These are phyloP conservation scores for Noctua janthe DNA, from an alignment of 2,888 invertebrate genomes.

Conservation along the genomic window DNA sequence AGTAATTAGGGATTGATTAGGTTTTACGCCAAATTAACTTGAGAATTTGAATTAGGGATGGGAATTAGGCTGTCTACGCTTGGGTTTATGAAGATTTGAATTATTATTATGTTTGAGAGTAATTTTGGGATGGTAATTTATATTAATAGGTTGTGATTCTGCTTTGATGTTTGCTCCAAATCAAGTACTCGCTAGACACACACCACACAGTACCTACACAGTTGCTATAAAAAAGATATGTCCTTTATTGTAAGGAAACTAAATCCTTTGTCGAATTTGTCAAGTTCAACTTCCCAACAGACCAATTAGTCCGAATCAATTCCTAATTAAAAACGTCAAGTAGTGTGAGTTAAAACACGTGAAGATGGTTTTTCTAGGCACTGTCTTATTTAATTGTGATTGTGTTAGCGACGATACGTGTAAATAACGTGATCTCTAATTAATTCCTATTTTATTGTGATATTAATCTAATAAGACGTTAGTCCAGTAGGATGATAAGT, in stretches of 20 bases:
- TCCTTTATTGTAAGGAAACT: background rate
- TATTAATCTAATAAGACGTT: no score
- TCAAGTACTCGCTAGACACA: background rate
- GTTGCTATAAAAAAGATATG: background rate
- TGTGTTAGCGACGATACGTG: no score
- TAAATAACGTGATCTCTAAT: no score
- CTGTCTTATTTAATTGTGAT: background rate
- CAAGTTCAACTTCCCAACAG: background rate
- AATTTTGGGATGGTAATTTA: slow-evolving; percentile 37
- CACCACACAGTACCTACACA: background rate
- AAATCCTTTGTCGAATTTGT: background rate
- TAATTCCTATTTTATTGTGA: no score
- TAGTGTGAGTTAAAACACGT: background rate
- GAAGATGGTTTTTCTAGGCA: background rate
- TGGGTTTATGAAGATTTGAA: slow-evolving; percentile 39
- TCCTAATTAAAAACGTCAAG: background rate
- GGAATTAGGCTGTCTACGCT: slow-evolving; percentile 21
- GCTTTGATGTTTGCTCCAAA: slow-evolving; percentile 8
- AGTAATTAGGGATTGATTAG: slow-evolving; percentile 50
- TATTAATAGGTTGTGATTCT: slow-evolving; percentile 7
- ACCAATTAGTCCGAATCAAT: background rate
- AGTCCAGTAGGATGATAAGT: no score
- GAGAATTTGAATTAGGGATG: slow-evolving; percentile 34
- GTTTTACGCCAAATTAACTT: slow-evolving; percentile 46
- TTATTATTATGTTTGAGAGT: slow-evolving; percentile 39